These are phyloP conservation scores for Protosalanx chinensis DNA, from an alignment of 2,797 vertebrate species.

Conservation along the genomic window DNA sequence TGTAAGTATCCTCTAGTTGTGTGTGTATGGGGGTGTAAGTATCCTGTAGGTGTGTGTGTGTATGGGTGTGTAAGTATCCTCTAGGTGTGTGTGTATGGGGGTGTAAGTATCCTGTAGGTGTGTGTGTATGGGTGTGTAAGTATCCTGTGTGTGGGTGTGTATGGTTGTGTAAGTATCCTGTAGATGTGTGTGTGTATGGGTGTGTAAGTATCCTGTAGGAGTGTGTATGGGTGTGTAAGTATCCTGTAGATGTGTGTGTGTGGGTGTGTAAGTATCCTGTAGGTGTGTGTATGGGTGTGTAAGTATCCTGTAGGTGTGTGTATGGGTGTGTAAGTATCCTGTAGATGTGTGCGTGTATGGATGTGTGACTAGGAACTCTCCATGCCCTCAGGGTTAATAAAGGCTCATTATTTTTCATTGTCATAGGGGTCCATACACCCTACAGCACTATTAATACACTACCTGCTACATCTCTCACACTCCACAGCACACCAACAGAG, in stretches of 20 bases:
- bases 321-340: neutral
- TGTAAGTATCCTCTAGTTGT: slow-evolving; percentile 19
- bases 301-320: neutral
- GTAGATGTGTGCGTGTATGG: neutral
- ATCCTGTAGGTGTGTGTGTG: neutral
- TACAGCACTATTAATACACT: neutral
- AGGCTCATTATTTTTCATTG: neutral
- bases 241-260: neutral
- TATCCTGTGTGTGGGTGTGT: neutral
- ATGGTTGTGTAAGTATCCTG: neutral
- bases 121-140: neutral
- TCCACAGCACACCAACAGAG: slow-evolving; percentile 22
- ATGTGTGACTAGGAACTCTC: neutral
- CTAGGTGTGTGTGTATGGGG: slow-evolving; percentile 4
- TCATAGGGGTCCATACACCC: neutral
- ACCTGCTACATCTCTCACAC: slow-evolving; percentile 4
- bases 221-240: neutral
- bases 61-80: neutral
- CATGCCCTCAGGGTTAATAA: neutral
- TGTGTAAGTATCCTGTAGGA: neutral
- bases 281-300: neutral
- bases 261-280: neutral
- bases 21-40: slow-evolving; percentile 5
- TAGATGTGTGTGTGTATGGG: slow-evolving; percentile 24
- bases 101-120: neutral